Base-by-base conservation (phyloP, 2,888 invertebrate genomes). In the Oxytorus armatus region DNA sequence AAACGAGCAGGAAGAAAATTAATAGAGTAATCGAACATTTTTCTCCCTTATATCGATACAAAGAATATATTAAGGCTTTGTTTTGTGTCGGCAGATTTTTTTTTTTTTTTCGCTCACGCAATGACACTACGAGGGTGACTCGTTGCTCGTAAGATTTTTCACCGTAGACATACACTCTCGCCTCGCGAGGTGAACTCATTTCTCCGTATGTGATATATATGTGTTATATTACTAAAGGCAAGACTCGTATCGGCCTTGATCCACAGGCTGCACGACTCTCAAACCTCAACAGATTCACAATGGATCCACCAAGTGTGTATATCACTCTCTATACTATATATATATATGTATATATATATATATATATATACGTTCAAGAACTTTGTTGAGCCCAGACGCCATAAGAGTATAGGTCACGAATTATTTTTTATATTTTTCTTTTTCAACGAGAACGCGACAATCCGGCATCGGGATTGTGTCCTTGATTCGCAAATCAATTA, bases 181-280 rank as follows among this genome's bases (percentile, higher is more conserved):
- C 36, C 3, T 18, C 51, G 44, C 51, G 68, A 69, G 76, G 73
- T 77, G 80, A 76, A 80, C 80, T 80, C 80, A 77, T 77, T 80
- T 80, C 73, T 57, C 25, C 68, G 3, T 57, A 25, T 49, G 57
- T 11, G 42, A 33, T 39, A 14, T 36, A 72, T 44, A 47, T 8
- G 59, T 49, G 39, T 66, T 39, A 44, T 39, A 69, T 36, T 42
- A 68, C 44, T 23, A 63, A 61, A 57, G 68, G 55, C 73, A 51
- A 68, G 80, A 73, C 61, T 72, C 61, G 66, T 68, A 73, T 80
- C 61, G 77, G 49, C 80, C 80, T 77, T 77, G 80, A 80, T 80
- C 73, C 77, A 66, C 57, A 66, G 66, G 59, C 70, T 51, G 44
- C 51, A 47, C 70, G 70, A 79, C 49, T 78, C 36, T 73, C 53